Base-by-base conservation (phyloP, 2,888 invertebrate species). In the Gasteruption jaculator region DNA sequence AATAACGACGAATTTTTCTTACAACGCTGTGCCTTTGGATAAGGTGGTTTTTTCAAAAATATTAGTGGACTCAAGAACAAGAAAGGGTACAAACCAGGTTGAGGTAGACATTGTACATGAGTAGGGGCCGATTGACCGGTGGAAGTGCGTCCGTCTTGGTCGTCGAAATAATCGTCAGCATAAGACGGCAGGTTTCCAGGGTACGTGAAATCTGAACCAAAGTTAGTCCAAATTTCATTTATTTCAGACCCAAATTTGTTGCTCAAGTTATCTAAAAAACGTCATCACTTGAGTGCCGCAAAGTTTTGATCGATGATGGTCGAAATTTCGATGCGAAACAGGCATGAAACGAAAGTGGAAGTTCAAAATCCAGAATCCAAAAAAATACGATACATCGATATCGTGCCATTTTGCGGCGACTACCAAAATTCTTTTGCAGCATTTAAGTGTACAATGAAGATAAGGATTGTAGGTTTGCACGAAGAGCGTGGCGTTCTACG, bases 91-190 rank as follows among this genome's bases (percentile, higher is more conserved):
- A 30, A 55, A 79, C 87, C 89, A 3, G 92, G 92, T 63, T 85
- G 77, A 7, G 92, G 93, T 54, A 88, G 73, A 65, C 92, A 92
- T 56, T 86, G 85, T 29, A 71, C 52, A 11, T 50, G 58, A 11
- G 53, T 38, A 11, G 54, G 48, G 24, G 50, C 47, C 27, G 46
- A 34, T 26, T 43, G 52, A 42, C 55, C 54, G 27, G 61, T 53
- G 18, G 54, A 38, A 20, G 51, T 70, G 36, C 70, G 66, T 27
- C 65, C 67, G 26, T 77, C 77, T 49, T 78, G 77, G 49, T 83
- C 82, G 58, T 84, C 84, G 43, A 82, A 79, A 58, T 85, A 85
- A 58, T 86, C 85, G 59, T 85, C 85, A 50, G 82, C 77, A 57
- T 83, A 85, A 12, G 82, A 76, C 7, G 83, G 82, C 52, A 83